Evolutionary conservation across 2,113 vertebrate genomes (phyloP).

Genomic region (Chamaetylas fuelleborni): DNA sequence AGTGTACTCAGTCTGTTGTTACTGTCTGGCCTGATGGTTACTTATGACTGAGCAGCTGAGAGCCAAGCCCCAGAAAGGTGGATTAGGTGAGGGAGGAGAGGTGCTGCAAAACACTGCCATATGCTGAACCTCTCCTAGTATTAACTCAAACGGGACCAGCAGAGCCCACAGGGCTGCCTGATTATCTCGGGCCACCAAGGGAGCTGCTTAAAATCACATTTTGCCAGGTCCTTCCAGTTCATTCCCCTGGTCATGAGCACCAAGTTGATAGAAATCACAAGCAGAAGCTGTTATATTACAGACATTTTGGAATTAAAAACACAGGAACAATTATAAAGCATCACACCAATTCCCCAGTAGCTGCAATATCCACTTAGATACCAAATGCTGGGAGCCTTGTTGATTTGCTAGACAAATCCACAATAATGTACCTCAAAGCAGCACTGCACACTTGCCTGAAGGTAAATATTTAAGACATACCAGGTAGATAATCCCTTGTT

Average conservation of each 20-base stretch:
- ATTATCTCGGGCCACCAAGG: not conserved
- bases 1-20: not conserved
- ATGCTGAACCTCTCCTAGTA: not conserved
- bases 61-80: not conserved
- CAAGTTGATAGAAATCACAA: not conserved
- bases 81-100: not conserved
- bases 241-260: not conserved
- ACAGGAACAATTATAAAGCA: not conserved
- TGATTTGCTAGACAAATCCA: not conserved
- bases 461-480: not conserved
- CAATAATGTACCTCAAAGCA: not conserved
- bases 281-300: not conserved
- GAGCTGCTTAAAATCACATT: not conserved
- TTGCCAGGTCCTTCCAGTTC: not conserved
- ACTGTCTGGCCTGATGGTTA: not conserved
- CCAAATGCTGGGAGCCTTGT: not conserved
- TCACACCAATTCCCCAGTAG: not conserved
- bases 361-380: not conserved
- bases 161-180: not conserved
- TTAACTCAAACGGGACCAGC: not conserved
- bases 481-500: not conserved
- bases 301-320: not conserved
- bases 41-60: not conserved
- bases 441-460: not conserved
- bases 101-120: not conserved